Conservation (phyloP, 92 coral and sea anemone genomes). For the Galaxea fascicularis region DNA sequence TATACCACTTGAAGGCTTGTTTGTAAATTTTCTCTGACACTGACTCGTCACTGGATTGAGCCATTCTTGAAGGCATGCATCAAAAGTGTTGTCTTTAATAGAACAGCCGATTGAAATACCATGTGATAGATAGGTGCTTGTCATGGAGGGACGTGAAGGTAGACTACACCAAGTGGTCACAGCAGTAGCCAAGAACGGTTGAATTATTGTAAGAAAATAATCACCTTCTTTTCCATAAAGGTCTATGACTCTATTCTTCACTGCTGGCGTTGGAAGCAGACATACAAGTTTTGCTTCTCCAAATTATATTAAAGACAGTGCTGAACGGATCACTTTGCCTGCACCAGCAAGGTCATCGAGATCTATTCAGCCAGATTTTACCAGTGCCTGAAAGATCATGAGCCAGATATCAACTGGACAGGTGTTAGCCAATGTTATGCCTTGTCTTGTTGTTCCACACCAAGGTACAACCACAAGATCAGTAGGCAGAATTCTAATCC, state of each 20-base stretch:
- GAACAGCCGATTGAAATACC: constrained; percentile 9
- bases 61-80: constrained; percentile 44
- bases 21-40: constrained; percentile 50
- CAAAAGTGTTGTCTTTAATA: constrained; percentile 15
- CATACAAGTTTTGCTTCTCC: constrained; percentile 9
- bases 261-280: constrained; percentile 2
- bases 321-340: constrained; percentile 38
- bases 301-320: constrained; percentile 19
- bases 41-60: constrained; percentile 28
- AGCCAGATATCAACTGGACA: constrained; percentile 74
- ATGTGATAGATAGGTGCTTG: constrained; percentile 19
- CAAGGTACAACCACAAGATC: constrained; percentile 58
- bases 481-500: constrained; percentile 1
- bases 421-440: constrained; percentile 53
- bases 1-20: constrained; percentile 33
- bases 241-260: constrained; percentile 10
- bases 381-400: constrained; percentile 63
- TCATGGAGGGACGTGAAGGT: constrained; percentile 35
- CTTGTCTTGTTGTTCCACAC: constrained; percentile 56
- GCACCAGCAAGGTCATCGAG: constrained; percentile 30
- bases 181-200: constrained; percentile 10
- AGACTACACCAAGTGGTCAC: constrained; percentile 31
- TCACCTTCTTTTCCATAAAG: constrained; percentile 17
- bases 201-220: constrained; percentile 2
- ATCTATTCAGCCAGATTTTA: constrained; percentile 42